Evolutionary conservation across 2,888 invertebrate species (phyloP), one percentile per base, ranked within the genome.

Genomic region (Bibio marci): DNA sequence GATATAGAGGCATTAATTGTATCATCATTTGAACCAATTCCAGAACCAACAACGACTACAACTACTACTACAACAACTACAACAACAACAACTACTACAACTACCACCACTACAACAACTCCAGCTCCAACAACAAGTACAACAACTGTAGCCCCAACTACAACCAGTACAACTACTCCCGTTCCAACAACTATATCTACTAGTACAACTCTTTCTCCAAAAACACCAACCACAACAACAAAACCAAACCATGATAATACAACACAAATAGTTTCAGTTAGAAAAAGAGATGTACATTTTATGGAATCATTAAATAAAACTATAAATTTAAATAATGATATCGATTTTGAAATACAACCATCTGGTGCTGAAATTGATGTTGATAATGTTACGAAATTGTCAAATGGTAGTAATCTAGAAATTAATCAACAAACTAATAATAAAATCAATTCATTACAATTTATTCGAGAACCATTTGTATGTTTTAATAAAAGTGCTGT

Each of bases 1-100:
- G 60, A 65, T 27, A 61, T 85, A 35, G 80, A 81, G 55, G 79
- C 76, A 2, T 57, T 85, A 43, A 69, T 85, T 25, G 67, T 80
- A 35, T 80, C 74, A 4, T 75, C 79, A 32, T 76, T 73, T 54
- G 70, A 75, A 40, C 72, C 73, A 10, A 54, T 72, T 30, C 60
- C 61, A 17, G 55, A 55, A 44, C 60, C 61, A 15, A 56, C 54
- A 13, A 52, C 59, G 25, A 55, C 54, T 1, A 56, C 57, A 8
- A 56, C 54, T 2, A 52, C 56, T 11, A 67, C 69, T 0, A 67
- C 35, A 4, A 36, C 40, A 3, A 39, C 39, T 5, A 39, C 39
- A 4, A 39, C 39, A 10, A 39, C 39, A 10, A 39, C 39, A 2
- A 39, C 39, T 4, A 35, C 39, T 3, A 35, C 35, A 3, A 30